These are phyloP conservation scores for Atherinosoma microstoma DNA, from an alignment of 2,797 vertebrate species.

Conservation along the genomic window DNA sequence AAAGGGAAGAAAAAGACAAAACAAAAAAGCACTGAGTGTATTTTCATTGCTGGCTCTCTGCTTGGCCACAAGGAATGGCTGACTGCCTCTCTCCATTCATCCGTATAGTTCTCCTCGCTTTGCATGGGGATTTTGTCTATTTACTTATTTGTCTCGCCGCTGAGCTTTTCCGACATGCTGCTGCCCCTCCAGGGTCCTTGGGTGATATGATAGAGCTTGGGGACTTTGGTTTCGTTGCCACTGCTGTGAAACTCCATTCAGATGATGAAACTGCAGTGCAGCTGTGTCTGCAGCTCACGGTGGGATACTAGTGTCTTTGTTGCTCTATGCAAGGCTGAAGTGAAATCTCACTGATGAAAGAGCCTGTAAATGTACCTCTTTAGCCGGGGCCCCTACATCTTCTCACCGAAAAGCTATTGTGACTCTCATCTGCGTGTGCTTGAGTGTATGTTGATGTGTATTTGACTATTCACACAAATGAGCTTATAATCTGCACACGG, in stretches of 20 bases:
- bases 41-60: constrained; percentile 30
- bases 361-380: constrained; percentile 74
- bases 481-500: constrained; percentile 8
- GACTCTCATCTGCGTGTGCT: constrained; percentile 42
- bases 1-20: constrained; percentile 28
- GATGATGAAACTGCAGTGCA: constrained; percentile 77
- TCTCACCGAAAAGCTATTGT: constrained; percentile 56
- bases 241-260: constrained; percentile 79
- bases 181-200: constrained; percentile 63
- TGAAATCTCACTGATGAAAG: constrained; percentile 77
- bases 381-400: constrained; percentile 53
- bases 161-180: constrained; percentile 54
- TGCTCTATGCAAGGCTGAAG: constrained; percentile 57
- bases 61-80: constrained; percentile 34
- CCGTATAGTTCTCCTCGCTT: constrained; percentile 37
- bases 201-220: constrained; percentile 56
- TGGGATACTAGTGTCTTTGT: constrained; percentile 73
- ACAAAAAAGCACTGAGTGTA: constrained; percentile 37
- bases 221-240: constrained; percentile 68
- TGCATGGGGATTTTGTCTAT: constrained; percentile 62
- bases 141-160: constrained; percentile 57
- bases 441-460: constrained; percentile 25
- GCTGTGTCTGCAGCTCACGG: constrained; percentile 72
- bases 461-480: constrained; percentile 26
- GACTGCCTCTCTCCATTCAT: constrained; percentile 41